These are phyloP conservation scores for Xenentodon cancila DNA, from an alignment of 2,797 vertebrate genomes.

Conservation along the genomic window DNA sequence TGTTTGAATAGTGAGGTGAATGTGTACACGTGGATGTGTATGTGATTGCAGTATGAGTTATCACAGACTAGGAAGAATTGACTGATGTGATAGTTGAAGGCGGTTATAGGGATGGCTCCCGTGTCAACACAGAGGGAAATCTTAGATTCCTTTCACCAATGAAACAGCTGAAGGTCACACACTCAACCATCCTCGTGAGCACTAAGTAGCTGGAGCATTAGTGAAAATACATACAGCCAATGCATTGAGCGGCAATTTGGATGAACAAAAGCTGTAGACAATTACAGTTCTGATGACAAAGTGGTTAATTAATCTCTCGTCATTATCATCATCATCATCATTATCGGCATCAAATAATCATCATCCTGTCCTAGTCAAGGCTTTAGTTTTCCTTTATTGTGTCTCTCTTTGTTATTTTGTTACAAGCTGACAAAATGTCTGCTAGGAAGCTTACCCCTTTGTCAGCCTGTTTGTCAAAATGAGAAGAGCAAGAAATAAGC, in stretches of 20 bases:
- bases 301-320: slow-evolving; percentile 15
- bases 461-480: slow-evolving; percentile 53
- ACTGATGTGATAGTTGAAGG: slow-evolving; percentile 69
- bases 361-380: slow-evolving; percentile 1
- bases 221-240: slow-evolving; percentile 11
- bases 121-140: slow-evolving; percentile 69
- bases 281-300: slow-evolving; percentile 13
- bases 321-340: slow-evolving; percentile 13
- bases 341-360: slow-evolving; percentile 18
- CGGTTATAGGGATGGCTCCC: slow-evolving; percentile 64
- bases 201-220: slow-evolving; percentile 6
- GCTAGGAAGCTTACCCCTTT: slow-evolving; percentile 45
- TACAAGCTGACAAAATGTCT: slow-evolving; percentile 26
- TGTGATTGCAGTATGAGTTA: slow-evolving; percentile 76
- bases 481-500: slow-evolving; percentile 51
- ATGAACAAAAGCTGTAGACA: slow-evolving; percentile 12
- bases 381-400: slow-evolving; percentile 12
- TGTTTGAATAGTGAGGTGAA: slow-evolving; percentile 76
- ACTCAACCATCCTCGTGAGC: slow-evolving; percentile 10
- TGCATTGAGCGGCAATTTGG: slow-evolving; percentile 20
- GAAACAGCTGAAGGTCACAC: slow-evolving; percentile 58
- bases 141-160: slow-evolving; percentile 43
- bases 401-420: slow-evolving; percentile 52
- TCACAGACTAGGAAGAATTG: slow-evolving; percentile 77
- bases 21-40: slow-evolving; percentile 73